phyloP scores from a whole-genome alignment of 2,888 invertebrate species.

The Drosophila monieri region DNA sequence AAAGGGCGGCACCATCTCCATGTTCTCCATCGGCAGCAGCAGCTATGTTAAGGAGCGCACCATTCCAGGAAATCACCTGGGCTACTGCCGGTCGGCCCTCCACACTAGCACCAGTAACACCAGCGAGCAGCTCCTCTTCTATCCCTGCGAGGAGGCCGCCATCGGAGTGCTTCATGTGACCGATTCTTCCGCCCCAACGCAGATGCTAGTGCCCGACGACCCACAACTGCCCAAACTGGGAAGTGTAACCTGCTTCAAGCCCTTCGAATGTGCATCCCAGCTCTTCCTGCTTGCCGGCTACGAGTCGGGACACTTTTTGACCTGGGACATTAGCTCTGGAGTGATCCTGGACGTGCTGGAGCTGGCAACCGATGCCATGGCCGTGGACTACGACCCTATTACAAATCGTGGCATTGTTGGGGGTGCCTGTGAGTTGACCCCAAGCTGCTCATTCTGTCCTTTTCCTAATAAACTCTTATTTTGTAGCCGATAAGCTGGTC shows the following conservation, averaged over 20 bases:
- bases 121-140: slow-evolving; percentile 85
- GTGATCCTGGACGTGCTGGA: slow-evolving; percentile 72
- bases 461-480: background rate
- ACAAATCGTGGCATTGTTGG: slow-evolving; percentile 89
- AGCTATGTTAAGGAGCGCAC: slow-evolving; percentile 86
- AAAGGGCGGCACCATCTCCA: slow-evolving; percentile 89
- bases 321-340: slow-evolving; percentile 89
- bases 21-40: slow-evolving; percentile 87
- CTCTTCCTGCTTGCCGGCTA: slow-evolving; percentile 88
- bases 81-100: slow-evolving; percentile 88
- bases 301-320: slow-evolving; percentile 89
- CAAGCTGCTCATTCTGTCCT: background rate
- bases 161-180: slow-evolving; percentile 83
- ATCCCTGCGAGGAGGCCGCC: slow-evolving; percentile 87
- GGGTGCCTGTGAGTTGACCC: slow-evolving; percentile 70
- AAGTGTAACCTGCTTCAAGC: slow-evolving; percentile 86
- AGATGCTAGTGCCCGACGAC: slow-evolving; percentile 82
- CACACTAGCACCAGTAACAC: slow-evolving; percentile 80
- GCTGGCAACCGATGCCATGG: slow-evolving; percentile 88
- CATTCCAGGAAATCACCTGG: slow-evolving; percentile 87
- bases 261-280: slow-evolving; percentile 83
- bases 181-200: slow-evolving; percentile 81
- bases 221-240: slow-evolving; percentile 84
- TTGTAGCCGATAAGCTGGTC: slow-evolving; percentile 74
- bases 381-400: slow-evolving; percentile 88